A percentile compares a stretch with the other conserved stretches of the same genome.
phyloP scores from a whole-genome alignment of 2,113 vertebrate genomes.

The Gracilinanus agilis region DNA sequence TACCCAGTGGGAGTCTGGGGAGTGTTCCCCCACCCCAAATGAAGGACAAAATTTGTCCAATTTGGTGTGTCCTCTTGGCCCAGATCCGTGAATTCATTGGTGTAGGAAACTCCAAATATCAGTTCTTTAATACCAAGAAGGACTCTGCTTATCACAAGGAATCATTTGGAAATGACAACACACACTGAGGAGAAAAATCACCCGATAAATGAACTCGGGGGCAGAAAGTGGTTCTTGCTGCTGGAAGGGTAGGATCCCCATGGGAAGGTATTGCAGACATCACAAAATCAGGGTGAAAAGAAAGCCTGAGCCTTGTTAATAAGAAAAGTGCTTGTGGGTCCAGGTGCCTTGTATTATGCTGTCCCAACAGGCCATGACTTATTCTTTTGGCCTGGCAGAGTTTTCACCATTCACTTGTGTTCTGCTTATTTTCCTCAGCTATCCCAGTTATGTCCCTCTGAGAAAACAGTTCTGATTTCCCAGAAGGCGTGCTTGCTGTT shows the following conservation, averaged over 20 bases:
- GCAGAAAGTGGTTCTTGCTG: conserved; percentile 54
- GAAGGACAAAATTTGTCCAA: background rate
- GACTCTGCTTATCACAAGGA: conserved; percentile 53
- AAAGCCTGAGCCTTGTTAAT: conserved; percentile 56
- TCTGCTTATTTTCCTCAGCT: conserved; percentile 86
- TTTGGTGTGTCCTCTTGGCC: background rate
- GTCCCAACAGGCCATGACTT: conserved; percentile 66
- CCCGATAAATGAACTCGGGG: conserved; percentile 56
- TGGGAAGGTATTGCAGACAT: conserved; percentile 45
- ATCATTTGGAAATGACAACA: conserved; percentile 50
- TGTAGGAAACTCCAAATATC: conserved; percentile 1
- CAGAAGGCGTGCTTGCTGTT: conserved; percentile 95
- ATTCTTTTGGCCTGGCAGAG: conserved; percentile 65
- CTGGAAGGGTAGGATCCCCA: conserved; percentile 48
- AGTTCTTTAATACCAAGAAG: conserved; percentile 25
- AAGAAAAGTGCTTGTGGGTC: conserved; percentile 22
- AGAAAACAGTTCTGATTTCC: conserved; percentile 89
- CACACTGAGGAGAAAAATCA: conserved; percentile 65
- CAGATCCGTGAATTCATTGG: background rate
- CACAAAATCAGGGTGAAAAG: conserved; percentile 58
- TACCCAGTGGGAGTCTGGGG: background rate
- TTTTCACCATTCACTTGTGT: conserved; percentile 66
- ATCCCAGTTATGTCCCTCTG: conserved; percentile 90
- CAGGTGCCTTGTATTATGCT: conserved; percentile 47
- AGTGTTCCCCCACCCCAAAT: background rate